phyloP scores from a whole-genome alignment of 1,140 invertebrate genomes.

The Brachionus paranguensis region DNA sequence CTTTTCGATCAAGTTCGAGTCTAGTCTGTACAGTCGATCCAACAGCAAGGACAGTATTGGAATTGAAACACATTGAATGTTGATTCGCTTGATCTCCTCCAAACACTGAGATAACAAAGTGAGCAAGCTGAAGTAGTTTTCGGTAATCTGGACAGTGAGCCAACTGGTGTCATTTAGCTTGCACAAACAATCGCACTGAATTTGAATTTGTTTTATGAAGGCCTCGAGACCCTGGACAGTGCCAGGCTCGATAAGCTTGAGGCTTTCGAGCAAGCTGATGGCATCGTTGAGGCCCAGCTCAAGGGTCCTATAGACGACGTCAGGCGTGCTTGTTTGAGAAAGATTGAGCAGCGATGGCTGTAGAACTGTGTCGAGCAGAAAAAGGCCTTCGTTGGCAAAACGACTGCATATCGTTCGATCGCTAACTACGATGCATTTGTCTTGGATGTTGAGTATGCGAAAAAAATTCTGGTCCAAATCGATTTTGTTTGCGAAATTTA shows the following conservation, averaged over 20 bases:
- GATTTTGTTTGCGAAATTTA: conserved; percentile 5
- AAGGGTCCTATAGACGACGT: background rate
- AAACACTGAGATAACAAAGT: conserved; percentile 9
- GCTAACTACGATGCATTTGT: conserved; percentile 33
- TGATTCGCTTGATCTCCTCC: conserved; percentile 12
- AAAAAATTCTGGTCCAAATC: conserved; percentile 15
- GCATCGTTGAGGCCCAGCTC: background rate
- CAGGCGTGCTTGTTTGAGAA: background rate
- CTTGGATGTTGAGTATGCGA: conserved; percentile 2
- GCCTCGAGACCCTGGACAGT: background rate
- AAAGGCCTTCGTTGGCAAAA: conserved; percentile 9
- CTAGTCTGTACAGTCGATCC: conserved; percentile 16
- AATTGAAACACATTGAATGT: background rate
- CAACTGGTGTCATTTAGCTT: conserved; percentile 21
- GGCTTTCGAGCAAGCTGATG: background rate
- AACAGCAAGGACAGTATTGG: conserved; percentile 2
- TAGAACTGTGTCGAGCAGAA: conserved; percentile 30
- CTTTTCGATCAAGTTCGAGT: conserved; percentile 12
- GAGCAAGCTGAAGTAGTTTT: background rate
- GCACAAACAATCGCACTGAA: background rate
- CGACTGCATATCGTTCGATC: conserved; percentile 34
- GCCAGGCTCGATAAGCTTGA: background rate
- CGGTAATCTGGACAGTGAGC: conserved; percentile 11
- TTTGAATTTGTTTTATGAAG: conserved; percentile 1
- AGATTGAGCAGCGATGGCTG: conserved; percentile 6